These are phyloP conservation scores for Argyra leucocephala DNA, from an alignment of 2,888 invertebrate species.

Conservation along the genomic window DNA sequence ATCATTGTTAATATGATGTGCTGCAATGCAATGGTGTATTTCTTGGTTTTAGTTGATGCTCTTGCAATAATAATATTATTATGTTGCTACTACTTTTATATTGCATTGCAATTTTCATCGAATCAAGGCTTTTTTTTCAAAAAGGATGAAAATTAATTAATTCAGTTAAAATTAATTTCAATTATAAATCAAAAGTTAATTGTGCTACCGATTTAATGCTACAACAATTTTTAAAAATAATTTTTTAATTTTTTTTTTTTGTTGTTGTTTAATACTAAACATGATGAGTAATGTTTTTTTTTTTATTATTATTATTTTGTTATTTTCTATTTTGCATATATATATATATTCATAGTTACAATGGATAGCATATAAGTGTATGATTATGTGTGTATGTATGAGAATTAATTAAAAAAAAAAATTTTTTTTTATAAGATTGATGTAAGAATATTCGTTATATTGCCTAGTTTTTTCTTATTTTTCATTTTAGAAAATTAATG, in stretches of 20 bases:
- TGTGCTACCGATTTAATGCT: conserved; percentile 20
- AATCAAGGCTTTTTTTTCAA: conserved; percentile 9
- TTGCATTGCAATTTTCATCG: background rate
- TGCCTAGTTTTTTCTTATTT: too few relatives aligned
- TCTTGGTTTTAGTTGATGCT: background rate
- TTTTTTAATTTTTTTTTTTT: background rate
- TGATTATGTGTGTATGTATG: background rate
- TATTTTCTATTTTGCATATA: background rate
- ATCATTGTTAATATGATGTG: too few relatives aligned
- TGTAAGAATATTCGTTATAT: too few relatives aligned
- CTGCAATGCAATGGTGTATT: too few relatives aligned
- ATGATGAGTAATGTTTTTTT: background rate
- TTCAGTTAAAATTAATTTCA: conserved; percentile 23
- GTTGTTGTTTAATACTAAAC: background rate
- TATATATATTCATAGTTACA: background rate
- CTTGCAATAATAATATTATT: background rate
- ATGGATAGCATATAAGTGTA: background rate
- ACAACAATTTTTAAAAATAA: background rate
- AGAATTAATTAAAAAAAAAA: too few relatives aligned
- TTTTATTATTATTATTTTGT: background rate
- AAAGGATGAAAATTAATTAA: conserved; percentile 20
- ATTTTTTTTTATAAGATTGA: too few relatives aligned
- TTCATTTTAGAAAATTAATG: too few relatives aligned
- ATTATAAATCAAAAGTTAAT: conserved; percentile 24
- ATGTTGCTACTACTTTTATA: background rate